phyloP scores from a whole-genome alignment of 2,797 vertebrate genomes.

The Microctenopoma steveboyesi region DNA sequence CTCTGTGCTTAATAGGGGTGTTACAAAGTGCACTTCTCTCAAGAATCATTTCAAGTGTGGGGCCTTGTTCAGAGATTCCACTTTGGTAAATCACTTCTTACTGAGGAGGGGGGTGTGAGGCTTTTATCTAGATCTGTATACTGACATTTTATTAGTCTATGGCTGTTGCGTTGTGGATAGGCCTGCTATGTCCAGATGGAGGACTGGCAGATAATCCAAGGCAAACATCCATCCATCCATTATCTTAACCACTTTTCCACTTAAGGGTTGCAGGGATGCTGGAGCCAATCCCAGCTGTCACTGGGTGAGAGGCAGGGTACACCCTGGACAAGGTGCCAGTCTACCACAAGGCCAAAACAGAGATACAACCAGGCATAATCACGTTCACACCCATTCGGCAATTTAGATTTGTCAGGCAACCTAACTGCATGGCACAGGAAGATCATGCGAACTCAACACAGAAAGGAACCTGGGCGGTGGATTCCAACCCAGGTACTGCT shows the following conservation, averaged over 20 bases:
- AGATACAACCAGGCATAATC: too few species aligned
- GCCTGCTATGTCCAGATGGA: conserved; percentile 14
- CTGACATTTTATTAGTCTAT: conserved; percentile 22
- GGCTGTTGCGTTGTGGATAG: conserved; percentile 7
- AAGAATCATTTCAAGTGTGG: conserved; percentile 36
- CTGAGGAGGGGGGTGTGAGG: conserved; percentile 32
- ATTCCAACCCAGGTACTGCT: too few species aligned
- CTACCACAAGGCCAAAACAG: too few species aligned
- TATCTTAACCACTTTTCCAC: neutral
- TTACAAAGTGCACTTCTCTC: conserved; percentile 42
- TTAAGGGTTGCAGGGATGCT: too few species aligned
- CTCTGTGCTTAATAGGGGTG: conserved; percentile 45
- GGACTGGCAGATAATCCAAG: conserved; percentile 16
- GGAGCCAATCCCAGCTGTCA: too few species aligned
- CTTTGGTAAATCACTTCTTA: conserved; percentile 45
- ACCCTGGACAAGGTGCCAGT: too few species aligned
- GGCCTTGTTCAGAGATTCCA: conserved; percentile 37
- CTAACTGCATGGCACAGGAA: too few species aligned
- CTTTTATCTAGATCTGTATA: conserved; percentile 29
- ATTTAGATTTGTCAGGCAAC: too few species aligned
- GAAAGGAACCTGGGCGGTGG: too few species aligned
- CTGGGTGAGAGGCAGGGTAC: too few species aligned
- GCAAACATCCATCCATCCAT: conserved; percentile 39
- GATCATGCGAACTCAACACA: too few species aligned
- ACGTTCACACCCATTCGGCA: too few species aligned